phyloP scores from a whole-genome alignment of 2,888 invertebrate species.

The Parnassius glacialis region DNA sequence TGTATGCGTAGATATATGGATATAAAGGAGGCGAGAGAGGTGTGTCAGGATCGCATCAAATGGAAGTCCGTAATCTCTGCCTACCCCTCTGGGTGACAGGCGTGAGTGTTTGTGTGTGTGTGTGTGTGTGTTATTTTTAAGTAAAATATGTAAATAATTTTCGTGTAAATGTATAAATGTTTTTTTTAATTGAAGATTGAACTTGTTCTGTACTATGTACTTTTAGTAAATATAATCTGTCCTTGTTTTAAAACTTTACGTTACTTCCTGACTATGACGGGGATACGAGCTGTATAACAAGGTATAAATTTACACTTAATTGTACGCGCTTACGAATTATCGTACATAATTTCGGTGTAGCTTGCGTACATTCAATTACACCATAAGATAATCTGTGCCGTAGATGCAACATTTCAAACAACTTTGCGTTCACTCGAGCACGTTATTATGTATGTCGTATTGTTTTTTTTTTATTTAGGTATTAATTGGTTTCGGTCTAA shows the following conservation, averaged over 20 bases:
- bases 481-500: neutral
- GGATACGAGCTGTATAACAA: conserved; percentile 5
- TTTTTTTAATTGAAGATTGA: neutral
- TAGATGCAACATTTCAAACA: conserved; percentile 44
- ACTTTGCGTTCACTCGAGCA: conserved; percentile 32
- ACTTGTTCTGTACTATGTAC: conserved; percentile 7
- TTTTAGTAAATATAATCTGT: conserved; percentile 17
- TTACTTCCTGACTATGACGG: conserved; percentile 21
- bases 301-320: conserved; percentile 8
- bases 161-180: neutral
- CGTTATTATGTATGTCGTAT: conserved; percentile 30
- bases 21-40: too few species aligned
- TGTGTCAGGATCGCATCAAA: too few species aligned
- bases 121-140: too few species aligned
- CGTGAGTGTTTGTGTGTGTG: too few species aligned
- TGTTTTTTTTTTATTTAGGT: conserved; percentile 12
- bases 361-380: conserved; percentile 9
- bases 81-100: too few species aligned
- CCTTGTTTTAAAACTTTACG: conserved; percentile 14
- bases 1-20: too few species aligned
- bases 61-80: too few species aligned
- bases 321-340: neutral
- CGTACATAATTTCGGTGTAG: neutral
- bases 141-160: too few species aligned
- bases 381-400: conserved; percentile 32